Conservation (phyloP, 2,797 vertebrate species). For the Diceros bicornis region DNA sequence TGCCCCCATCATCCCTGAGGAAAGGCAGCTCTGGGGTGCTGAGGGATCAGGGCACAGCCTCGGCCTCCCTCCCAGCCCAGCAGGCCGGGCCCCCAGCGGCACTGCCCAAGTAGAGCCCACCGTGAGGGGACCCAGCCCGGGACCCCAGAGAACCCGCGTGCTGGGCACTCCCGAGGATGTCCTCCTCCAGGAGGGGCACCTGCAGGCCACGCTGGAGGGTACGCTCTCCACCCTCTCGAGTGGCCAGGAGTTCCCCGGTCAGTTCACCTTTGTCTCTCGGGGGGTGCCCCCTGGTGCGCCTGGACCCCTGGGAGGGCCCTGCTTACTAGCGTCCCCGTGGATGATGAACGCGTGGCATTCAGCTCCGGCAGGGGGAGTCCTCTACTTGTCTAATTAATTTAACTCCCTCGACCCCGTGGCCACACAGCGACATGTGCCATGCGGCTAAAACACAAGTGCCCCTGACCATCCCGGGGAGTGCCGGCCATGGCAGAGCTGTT, state of each 20-base stretch:
- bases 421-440: accelerated
- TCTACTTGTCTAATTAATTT: not conserved
- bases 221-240: accelerated
- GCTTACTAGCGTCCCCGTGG: not conserved
- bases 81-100: accelerated
- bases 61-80: not conserved
- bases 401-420: not conserved
- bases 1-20: too few relatives aligned
- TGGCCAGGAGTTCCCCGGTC: accelerated
- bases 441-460: not conserved
- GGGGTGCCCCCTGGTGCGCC: accelerated
- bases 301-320: not conserved
- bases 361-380: accelerated
- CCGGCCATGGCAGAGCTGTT: accelerated
- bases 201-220: not conserved
- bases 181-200: not conserved
- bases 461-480: not conserved
- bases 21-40: not conserved
- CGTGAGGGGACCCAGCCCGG: accelerated
- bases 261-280: too few relatives aligned
- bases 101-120: accelerated
- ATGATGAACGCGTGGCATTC: not conserved
- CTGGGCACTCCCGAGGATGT: accelerated
- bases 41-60: not conserved
- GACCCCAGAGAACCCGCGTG: too few relatives aligned